These are phyloP conservation scores for Drosophila melanogaster DNA, from an alignment of 1,140 invertebrate species.

Conservation along the genomic window DNA sequence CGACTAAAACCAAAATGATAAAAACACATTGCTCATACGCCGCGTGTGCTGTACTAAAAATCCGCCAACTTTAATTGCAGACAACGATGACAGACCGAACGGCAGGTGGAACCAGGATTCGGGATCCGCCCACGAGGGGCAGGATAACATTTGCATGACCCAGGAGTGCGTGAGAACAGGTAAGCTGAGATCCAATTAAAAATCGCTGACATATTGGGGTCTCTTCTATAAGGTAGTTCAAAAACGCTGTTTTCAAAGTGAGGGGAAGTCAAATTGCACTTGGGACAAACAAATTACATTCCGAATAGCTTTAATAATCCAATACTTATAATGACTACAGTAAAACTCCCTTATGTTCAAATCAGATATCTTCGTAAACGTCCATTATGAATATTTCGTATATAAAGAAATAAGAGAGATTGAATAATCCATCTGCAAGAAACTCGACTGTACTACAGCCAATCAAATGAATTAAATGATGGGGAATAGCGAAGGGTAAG, in stretches of 20 bases:
- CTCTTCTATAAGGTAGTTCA: neutral
- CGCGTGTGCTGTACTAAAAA: constrained; percentile 16
- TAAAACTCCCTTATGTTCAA: neutral
- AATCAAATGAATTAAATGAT: neutral
- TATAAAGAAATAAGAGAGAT: neutral
- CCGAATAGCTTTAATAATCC: neutral
- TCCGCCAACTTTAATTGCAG: constrained; percentile 60
- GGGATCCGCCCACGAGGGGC: constrained; percentile 5
- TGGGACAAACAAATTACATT: neutral
- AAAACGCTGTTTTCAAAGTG: neutral
- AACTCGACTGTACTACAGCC: neutral
- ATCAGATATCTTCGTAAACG: too few species aligned
- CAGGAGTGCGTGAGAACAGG: constrained; percentile 90
- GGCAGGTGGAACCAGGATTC: constrained; percentile 24
- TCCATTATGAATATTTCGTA: too few species aligned
- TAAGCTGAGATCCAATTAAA: constrained; percentile 73
- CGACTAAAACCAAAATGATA: neutral
- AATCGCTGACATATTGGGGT: neutral
- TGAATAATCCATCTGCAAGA: neutral
- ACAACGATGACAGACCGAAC: constrained; percentile 36
- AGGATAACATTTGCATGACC: constrained; percentile 87
- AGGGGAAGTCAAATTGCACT: neutral
- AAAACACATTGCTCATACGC: constrained; percentile 30
- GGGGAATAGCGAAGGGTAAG: constrained; percentile 1
- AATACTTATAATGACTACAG: neutral